These are phyloP conservation scores for Pyxicephalus adspersus DNA, from an alignment of 2,113 vertebrate species.

Conservation along the genomic window DNA sequence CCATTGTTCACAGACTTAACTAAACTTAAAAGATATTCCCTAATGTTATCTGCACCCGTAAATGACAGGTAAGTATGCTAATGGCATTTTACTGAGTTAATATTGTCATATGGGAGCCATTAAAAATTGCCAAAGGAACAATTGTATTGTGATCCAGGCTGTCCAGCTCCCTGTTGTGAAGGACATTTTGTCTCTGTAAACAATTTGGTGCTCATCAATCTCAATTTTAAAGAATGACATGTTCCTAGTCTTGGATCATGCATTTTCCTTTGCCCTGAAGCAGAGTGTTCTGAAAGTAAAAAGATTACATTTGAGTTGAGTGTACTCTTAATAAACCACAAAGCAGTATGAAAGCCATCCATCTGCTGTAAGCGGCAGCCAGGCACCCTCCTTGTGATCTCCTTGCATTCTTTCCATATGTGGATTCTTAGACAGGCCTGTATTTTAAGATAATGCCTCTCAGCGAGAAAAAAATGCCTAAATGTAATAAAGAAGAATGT, in stretches of 20 bases:
- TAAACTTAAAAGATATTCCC: neutral
- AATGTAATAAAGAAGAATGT: too few species aligned
- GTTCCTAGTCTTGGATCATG: neutral
- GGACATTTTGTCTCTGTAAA: neutral
- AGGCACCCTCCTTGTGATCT: too few species aligned
- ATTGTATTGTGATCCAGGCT: neutral
- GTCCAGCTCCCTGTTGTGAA: neutral
- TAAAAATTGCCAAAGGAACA: neutral
- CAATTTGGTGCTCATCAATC: constrained; percentile 1
- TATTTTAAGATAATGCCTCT: too few species aligned
- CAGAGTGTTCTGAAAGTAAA: neutral
- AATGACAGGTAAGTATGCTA: neutral
- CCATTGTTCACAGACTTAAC: neutral
- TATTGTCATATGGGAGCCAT: neutral
- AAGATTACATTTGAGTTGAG: neutral
- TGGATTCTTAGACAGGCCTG: neutral
- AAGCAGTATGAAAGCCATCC: constrained; percentile 24
- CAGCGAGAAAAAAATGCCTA: too few species aligned
- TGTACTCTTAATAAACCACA: neutral
- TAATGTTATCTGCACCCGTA: neutral
- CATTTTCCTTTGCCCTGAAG: neutral
- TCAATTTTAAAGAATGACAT: neutral
- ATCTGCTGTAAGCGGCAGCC: neutral
- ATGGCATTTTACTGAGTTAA: neutral
- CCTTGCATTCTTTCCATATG: too few species aligned